Conservation (phyloP, 2,888 invertebrate species). For the Iselma pallidipennis region DNA sequence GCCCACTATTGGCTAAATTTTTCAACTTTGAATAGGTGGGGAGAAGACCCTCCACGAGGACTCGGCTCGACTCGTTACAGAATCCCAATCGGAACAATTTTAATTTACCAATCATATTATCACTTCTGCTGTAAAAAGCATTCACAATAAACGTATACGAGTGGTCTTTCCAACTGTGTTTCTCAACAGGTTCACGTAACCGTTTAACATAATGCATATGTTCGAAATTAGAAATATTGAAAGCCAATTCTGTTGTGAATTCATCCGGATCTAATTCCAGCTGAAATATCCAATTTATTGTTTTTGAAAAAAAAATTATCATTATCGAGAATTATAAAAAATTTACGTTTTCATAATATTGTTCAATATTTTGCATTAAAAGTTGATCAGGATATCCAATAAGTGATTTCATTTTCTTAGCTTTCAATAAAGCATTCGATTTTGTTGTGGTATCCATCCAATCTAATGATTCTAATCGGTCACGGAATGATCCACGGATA, state of each 20-base stretch:
- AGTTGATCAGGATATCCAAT: background rate
- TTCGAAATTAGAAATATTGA: constrained; percentile 11
- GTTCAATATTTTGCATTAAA: background rate
- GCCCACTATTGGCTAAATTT: no score
- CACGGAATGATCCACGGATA: constrained; percentile 24
- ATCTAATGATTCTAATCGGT: constrained; percentile 25
- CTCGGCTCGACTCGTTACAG: no score
- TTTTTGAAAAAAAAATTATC: no score
- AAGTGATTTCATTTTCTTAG: constrained; percentile 11
- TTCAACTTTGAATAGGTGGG: no score
- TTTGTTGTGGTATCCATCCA: constrained; percentile 34
- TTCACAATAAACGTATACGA: constrained; percentile 60
- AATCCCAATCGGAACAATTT: background rate
- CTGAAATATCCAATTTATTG: constrained; percentile 1
- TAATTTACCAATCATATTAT: constrained; percentile 61
- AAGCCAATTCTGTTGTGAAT: constrained; percentile 1
- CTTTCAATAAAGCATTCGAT: constrained; percentile 25
- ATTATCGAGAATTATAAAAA: background rate
- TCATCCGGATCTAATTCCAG: constrained; percentile 11
- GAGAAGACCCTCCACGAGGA: no score
- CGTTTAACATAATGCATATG: constrained; percentile 55
- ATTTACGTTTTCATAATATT: background rate
- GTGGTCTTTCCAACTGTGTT: constrained; percentile 61
- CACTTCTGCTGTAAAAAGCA: constrained; percentile 60
- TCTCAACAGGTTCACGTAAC: constrained; percentile 59